Base-by-base conservation (phyloP, 1,140 invertebrate genomes). In the Drosophila kurseongensis region DNA sequence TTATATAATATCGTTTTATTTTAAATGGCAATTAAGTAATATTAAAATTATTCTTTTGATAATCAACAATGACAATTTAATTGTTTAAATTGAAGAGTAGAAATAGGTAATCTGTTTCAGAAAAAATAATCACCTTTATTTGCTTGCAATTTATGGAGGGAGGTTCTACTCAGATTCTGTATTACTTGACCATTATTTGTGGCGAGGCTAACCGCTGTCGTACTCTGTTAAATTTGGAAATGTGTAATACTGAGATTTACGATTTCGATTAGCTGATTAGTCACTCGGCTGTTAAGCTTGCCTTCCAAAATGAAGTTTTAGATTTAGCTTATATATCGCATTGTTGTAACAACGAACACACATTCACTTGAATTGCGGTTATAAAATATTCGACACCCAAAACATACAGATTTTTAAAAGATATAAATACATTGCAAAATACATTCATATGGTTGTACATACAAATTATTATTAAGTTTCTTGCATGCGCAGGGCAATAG, bases 61-160 rank as follows among this genome's bases (percentile, higher is more conserved):
- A 86, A 88, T 77, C 80, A 91, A 90, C 90, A 91, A 78, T 80
- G 89, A 89, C 90, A 91, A 86, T 86, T 89, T 75, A 86, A 83
- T 86, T 86, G 78, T 73, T 85, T 84, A 80, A 89, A 89, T 89
- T 90, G 77, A 89, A 89, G 78, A 90, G 78, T 89, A 75, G 66
- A 86, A 90, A 78, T 68, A 71, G 75, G 86, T 74, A 78, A 78
- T 86, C 75, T 76, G 69, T 83, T 79, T 80, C 82, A 83, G 75
- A 77, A 82, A 86, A 88, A 78, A 67, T 71, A 85, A 85, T 88
- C 75, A 88, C 75, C 75, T 88, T 86, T 59, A 63, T 86, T 82
- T 61, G 76, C 75, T 77, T 81, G 65, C 36, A 81, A 66, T 56
- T 80, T 56, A 65, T 85, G 82, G 82, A 85, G 82, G 82, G 82